Evolutionary conservation across 2,797 vertebrate species (phyloP), one percentile per base, ranked within the genome.

Genomic region (Falco novaeseelandiae): DNA sequence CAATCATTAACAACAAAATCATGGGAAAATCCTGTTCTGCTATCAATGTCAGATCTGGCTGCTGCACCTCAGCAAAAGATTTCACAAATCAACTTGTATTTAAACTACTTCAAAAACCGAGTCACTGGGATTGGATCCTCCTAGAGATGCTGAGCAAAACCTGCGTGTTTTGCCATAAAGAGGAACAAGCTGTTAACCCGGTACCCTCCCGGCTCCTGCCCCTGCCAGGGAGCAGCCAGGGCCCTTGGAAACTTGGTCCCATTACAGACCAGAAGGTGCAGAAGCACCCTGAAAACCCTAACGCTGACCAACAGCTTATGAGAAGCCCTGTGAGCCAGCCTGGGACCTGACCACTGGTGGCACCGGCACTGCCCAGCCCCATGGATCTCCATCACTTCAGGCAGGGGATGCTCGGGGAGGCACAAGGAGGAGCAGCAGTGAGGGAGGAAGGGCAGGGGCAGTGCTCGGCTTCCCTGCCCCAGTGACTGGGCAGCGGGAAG

Each of bases 281-380:
- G 74, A 90, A 70, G 3, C 32, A 20, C 29, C 32, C 70, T 78
- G 83, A 27, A 73, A 94, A 72, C 5, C 29, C 70, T 27, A 27
- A 16, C 0, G 1, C 76, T 72, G 72, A 48, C 2, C 62, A 69
- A 54, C 26, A 46, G 16, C 61, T 40, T 5, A 51, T n/a, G 70
- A 59, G 63, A 34, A 73, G 10, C 9, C 69, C 46, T 8, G 3
- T 3, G 54, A 29, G 36, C 57, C n/a, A 2, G 4, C 12, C 42
- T 0, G 0, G 32, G 54, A 78, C 18, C 34, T 0, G 1, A 40
- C 14, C 58, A 51, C 67, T 3, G 3, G 12, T 87, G 69, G 55
- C 30, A 51, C 38, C 6, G 4, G 65, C 25, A 66, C 1, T 4
- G 69, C 61, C 55, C 55, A 52, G 86, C 46, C 66, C 16, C 20